Evolutionary conservation across 2,888 invertebrate species (phyloP).

Genomic region (Opisthograptis luteolata): DNA sequence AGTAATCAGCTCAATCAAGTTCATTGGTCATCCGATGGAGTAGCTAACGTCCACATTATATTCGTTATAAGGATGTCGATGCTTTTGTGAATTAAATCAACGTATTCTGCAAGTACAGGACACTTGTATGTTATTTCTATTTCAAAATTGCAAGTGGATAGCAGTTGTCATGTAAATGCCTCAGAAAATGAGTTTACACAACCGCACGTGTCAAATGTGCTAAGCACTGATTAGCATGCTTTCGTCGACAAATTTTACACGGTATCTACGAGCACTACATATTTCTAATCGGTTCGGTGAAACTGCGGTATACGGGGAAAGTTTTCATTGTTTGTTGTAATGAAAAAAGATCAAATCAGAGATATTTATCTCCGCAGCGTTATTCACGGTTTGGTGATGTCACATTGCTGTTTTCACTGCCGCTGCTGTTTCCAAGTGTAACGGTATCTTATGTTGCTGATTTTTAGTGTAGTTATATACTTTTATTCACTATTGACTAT

Average conservation of each 20-base stretch:
- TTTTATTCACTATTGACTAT: too few species aligned
- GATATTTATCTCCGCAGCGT: slow-evolving; percentile 52
- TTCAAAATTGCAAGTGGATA: slow-evolving; percentile 8
- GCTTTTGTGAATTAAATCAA: too few species aligned
- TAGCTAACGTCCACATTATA: background rate
- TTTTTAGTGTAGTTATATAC: slow-evolving; percentile 4
- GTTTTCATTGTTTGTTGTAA: slow-evolving; percentile 37
- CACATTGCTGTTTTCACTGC: slow-evolving; percentile 53
- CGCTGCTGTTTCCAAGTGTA: slow-evolving; percentile 46
- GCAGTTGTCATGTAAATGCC: slow-evolving; percentile 20
- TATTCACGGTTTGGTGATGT: slow-evolving; percentile 62
- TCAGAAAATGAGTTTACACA: slow-evolving; percentile 4
- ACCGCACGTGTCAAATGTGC: slow-evolving; percentile 18
- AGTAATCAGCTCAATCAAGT: slow-evolving; percentile 20
- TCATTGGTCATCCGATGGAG: slow-evolving; percentile 17
- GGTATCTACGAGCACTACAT: slow-evolving; percentile 17
- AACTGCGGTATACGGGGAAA: slow-evolving; percentile 38
- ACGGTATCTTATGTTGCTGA: slow-evolving; percentile 35
- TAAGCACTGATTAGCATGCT: slow-evolving; percentile 22
- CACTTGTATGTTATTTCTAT: background rate
- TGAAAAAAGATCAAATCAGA: slow-evolving; percentile 41
- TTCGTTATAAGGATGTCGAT: background rate
- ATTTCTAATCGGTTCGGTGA: slow-evolving; percentile 35
- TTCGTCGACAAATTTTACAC: slow-evolving; percentile 23
- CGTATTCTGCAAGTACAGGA: too few species aligned